A percentile compares a stretch with the other conserved stretches of the same genome.
Evolutionary conservation across 2,113 vertebrate genomes (phyloP).

Genomic region (Coreoperca whiteheadi): DNA sequence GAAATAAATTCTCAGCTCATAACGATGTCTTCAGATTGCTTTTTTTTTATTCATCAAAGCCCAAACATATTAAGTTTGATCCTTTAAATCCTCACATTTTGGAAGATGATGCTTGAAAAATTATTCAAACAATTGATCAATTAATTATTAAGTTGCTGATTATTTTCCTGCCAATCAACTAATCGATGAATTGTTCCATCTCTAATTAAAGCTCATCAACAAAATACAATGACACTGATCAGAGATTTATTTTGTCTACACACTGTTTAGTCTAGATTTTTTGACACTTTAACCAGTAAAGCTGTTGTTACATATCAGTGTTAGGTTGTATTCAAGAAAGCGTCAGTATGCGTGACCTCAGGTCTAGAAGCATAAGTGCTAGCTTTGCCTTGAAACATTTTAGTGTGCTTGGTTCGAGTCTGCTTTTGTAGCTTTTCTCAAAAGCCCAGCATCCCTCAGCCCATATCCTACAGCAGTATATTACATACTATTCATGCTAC

Average conservation of each 20-base stretch:
- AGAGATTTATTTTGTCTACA: not conserved
- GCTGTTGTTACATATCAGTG: not conserved
- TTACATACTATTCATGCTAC: constrained; percentile 1
- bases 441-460: constrained; percentile 14
- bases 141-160: not conserved
- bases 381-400: constrained; percentile 30
- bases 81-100: not conserved
- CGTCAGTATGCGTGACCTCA: constrained; percentile 3
- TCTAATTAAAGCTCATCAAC: constrained; percentile 18
- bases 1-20: not conserved
- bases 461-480: not conserved
- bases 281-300: not conserved
- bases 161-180: constrained; percentile 9
- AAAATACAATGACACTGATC: constrained; percentile 9
- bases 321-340: constrained; percentile 7
- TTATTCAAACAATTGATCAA: not conserved
- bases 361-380: constrained; percentile 3
- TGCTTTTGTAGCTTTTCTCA: constrained; percentile 23
- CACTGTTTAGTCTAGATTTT: not conserved
- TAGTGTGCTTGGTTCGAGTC: constrained; percentile 31
- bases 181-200: constrained; percentile 6
- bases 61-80: not conserved
- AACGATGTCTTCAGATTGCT: not conserved
- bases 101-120: not conserved
- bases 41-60: not conserved